Conservation (phyloP, 2,797 vertebrate species). For the Phalloptychus januarius region DNA sequence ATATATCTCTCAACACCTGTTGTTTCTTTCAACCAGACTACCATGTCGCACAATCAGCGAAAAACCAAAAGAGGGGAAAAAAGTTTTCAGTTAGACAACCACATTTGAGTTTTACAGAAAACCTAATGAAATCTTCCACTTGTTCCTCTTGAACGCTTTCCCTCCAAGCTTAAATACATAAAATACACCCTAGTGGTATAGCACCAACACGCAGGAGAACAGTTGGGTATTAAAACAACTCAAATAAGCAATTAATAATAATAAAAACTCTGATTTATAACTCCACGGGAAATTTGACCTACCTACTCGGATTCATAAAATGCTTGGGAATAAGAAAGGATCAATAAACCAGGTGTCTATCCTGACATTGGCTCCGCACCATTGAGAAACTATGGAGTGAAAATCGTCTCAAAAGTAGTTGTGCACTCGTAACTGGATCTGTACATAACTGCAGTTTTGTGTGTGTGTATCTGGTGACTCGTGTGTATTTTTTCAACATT, state of each 20-base stretch:
- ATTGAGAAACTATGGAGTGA: too few relatives aligned
- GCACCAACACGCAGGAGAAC: background rate
- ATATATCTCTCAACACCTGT: background rate
- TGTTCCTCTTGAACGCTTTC: background rate
- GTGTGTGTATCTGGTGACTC: too few relatives aligned
- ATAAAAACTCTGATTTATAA: background rate
- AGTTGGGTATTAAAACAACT: background rate
- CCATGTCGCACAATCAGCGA: background rate
- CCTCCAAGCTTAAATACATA: background rate
- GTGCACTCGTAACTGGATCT: too few relatives aligned
- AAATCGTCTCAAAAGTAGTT: too few relatives aligned
- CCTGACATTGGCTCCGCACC: background rate
- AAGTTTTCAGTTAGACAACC: background rate
- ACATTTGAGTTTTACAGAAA: background rate
- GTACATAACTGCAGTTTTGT: too few relatives aligned
- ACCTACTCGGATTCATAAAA: background rate
- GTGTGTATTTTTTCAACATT: too few relatives aligned
- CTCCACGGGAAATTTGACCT: background rate
- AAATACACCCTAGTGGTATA: background rate
- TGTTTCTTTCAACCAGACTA: background rate
- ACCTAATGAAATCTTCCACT: background rate
- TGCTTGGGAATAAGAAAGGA: background rate
- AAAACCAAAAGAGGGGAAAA: background rate
- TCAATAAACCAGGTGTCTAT: background rate
- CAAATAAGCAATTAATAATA: background rate